Evolutionary conservation across 2,888 invertebrate genomes (phyloP).

Genomic region (Synanthedon formicaeformis): DNA sequence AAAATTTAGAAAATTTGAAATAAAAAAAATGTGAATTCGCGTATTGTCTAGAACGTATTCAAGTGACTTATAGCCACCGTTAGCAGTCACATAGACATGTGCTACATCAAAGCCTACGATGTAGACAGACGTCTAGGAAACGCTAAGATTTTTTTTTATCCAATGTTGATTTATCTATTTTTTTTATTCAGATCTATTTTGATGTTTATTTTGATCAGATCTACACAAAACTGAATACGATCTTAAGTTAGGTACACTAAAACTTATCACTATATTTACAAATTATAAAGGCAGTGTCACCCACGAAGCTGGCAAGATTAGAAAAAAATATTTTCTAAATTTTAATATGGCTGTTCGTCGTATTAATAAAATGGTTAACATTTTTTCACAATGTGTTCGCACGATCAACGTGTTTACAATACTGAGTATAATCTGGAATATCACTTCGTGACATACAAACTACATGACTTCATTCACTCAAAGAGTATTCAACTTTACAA

Average conservation of each 20-base stretch:
- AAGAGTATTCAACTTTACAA: conserved; percentile 26
- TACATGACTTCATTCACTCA: conserved; percentile 9
- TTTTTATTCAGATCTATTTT: background rate
- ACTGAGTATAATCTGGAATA: conserved; percentile 19
- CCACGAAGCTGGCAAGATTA: conserved; percentile 68
- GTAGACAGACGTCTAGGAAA: conserved; percentile 65
- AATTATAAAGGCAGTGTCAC: conserved; percentile 59
- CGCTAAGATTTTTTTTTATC: conserved; percentile 11
- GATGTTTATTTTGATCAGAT: background rate
- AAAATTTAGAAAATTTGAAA: background rate
- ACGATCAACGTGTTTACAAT: conserved; percentile 10
- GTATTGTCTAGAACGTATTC: background rate
- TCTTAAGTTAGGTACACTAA: conserved; percentile 9
- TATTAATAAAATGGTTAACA: conserved; percentile 39
- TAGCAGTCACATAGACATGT: conserved; percentile 62
- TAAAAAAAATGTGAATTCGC: background rate
- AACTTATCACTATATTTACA: conserved; percentile 50
- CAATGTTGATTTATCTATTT: background rate
- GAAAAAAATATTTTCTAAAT: conserved; percentile 59
- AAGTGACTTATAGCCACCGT: background rate
- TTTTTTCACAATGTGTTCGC: conserved; percentile 13
- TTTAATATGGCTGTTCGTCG: conserved; percentile 60
- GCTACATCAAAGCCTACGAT: conserved; percentile 60
- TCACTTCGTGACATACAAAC: conserved; percentile 12
- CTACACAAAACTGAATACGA: background rate